Conservation (phyloP, 2,888 invertebrate species). For the Ditylenchus weischeri region DNA sequence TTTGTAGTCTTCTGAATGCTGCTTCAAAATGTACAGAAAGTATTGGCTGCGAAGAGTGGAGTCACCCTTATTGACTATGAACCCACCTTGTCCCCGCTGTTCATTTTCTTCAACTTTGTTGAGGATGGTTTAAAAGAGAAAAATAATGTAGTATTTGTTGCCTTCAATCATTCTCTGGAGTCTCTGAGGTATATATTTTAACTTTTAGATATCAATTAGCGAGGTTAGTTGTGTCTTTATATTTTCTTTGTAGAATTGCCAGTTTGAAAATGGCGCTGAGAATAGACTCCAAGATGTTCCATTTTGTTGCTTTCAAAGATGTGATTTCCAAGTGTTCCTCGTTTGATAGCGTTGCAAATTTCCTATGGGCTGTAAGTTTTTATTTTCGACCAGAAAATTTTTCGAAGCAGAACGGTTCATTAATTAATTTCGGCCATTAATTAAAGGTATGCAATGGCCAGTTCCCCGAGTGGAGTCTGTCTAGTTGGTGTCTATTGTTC, state of each 20-base stretch:
- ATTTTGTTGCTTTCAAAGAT: constrained; percentile 20
- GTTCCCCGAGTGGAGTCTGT: too few relatives aligned
- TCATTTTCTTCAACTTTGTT: constrained; percentile 27
- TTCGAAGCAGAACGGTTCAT: too few relatives aligned
- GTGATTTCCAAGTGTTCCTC: background rate
- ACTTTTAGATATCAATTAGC: background rate
- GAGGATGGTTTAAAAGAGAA: constrained; percentile 23
- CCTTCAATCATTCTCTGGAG: constrained; percentile 11
- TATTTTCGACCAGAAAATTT: too few relatives aligned
- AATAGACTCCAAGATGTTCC: constrained; percentile 21
- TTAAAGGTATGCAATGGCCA: too few relatives aligned
- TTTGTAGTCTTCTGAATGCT: background rate
- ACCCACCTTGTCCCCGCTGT: constrained; percentile 19
- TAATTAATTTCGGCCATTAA: too few relatives aligned
- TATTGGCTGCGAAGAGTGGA: constrained; percentile 15
- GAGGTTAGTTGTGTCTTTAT: background rate
- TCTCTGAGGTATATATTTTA: background rate
- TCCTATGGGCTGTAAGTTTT: too few relatives aligned
- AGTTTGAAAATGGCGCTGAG: constrained; percentile 28
- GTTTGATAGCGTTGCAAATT: too few relatives aligned
- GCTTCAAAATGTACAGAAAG: constrained; percentile 20
- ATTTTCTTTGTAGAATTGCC: constrained; percentile 8
- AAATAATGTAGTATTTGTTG: constrained; percentile 22
- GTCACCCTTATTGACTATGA: constrained; percentile 21
- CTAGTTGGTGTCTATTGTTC: too few relatives aligned